phyloP scores from a whole-genome alignment of 2,113 vertebrate genomes.

The Ceyx melanurus region DNA sequence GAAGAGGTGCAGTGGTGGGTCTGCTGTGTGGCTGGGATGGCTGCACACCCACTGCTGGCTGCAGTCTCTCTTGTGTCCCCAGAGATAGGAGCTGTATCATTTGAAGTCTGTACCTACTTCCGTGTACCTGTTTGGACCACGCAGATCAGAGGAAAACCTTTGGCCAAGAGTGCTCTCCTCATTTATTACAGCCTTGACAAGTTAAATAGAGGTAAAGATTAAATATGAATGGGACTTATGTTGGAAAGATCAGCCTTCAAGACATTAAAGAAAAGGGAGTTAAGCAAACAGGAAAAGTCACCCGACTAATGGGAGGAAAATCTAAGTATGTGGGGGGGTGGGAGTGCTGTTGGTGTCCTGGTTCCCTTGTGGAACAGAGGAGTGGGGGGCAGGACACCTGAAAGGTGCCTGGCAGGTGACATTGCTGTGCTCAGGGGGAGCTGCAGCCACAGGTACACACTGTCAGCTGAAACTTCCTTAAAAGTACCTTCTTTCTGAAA shows the following conservation, averaged over 20 bases:
- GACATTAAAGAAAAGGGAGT: slow-evolving; percentile 38
- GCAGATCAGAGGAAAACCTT: slow-evolving; percentile 24
- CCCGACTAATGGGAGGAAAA: slow-evolving; percentile 33
- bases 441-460: background rate
- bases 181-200: slow-evolving; percentile 57
- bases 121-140: background rate
- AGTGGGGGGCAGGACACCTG: background rate
- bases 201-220: slow-evolving; percentile 58
- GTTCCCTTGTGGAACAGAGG: background rate
- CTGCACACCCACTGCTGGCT: background rate
- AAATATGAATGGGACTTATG: slow-evolving; percentile 53
- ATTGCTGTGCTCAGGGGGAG: background rate
- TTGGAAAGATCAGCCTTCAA: slow-evolving; percentile 49
- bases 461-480: background rate
- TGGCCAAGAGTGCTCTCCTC: background rate
- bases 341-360: background rate
- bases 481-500: background rate
- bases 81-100: background rate
- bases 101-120: background rate
- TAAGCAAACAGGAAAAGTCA: slow-evolving; percentile 43
- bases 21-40: background rate
- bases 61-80: background rate
- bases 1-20: background rate
- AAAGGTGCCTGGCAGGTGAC: background rate
- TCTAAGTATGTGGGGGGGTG: background rate